phyloP scores from a whole-genome alignment of 2,113 vertebrate species.

The Brachypodius melanocephalos region DNA sequence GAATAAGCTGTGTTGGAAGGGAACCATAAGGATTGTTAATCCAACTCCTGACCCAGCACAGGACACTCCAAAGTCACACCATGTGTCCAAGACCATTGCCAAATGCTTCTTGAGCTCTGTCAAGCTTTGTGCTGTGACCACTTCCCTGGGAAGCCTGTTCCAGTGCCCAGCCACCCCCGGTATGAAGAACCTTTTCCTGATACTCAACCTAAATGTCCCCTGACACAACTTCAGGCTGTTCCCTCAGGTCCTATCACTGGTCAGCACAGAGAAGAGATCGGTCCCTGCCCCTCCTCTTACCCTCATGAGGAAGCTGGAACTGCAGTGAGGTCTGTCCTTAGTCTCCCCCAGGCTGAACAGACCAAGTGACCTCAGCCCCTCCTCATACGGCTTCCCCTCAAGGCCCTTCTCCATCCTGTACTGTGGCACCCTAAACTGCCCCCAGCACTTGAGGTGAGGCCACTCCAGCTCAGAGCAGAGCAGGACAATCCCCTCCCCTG shows the following conservation, averaged over 20 bases:
- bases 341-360: not conserved
- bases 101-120: not conserved
- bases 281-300: not conserved
- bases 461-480: not conserved
- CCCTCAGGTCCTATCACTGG: fast-evolving
- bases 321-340: not conserved
- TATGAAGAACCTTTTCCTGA: not conserved
- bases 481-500: not conserved
- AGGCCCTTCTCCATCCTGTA: not conserved
- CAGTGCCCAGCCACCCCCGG: not conserved
- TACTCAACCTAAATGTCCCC: not conserved
- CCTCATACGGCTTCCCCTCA: fast-evolving
- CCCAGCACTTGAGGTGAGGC: not conserved
- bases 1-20: not conserved
- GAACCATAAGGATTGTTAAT: not conserved
- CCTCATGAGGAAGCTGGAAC: not conserved
- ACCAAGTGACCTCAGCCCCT: not conserved
- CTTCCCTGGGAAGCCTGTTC: not conserved
- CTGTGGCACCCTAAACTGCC: not conserved
- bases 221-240: not conserved
- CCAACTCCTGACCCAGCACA: not conserved
- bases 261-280: not conserved
- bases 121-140: not conserved
- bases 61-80: not conserved
- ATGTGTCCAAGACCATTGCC: not conserved